Conservation (phyloP, 1,140 invertebrate species). For the Maconellicoccus hirsutus region DNA sequence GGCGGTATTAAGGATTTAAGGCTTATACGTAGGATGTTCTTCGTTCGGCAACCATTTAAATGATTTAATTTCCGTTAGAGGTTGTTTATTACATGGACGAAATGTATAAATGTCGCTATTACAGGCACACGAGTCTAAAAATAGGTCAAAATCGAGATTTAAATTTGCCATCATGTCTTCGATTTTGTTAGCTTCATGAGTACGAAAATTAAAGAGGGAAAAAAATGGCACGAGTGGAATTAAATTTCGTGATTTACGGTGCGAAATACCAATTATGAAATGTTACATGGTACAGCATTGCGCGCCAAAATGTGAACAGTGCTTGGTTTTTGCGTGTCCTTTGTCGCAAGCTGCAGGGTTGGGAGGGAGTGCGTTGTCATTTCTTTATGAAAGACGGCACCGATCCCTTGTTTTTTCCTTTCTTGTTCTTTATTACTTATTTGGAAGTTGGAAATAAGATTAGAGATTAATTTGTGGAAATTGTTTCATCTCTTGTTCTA, state of each 20-base stretch:
- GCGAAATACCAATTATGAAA: too few relatives aligned
- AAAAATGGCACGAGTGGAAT: too few relatives aligned
- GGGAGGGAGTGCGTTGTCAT: background rate
- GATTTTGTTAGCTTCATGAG: too few relatives aligned
- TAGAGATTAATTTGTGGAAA: slow-evolving; percentile 5
- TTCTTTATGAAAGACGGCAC: background rate
- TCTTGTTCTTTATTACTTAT: background rate
- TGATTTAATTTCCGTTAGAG: slow-evolving; percentile 4
- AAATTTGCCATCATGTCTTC: background rate
- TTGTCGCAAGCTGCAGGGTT: background rate
- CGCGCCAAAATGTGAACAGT: background rate
- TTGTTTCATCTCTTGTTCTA: background rate
- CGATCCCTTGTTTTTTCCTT: background rate
- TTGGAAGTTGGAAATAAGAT: background rate
- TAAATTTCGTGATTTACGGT: too few relatives aligned
- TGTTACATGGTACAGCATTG: background rate
- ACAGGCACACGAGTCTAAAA: background rate
- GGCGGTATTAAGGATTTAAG: too few relatives aligned
- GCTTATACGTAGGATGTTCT: background rate
- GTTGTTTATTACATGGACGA: background rate
- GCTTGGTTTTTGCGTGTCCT: background rate
- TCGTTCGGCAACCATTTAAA: background rate
- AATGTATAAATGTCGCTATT: background rate
- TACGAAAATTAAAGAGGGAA: too few relatives aligned
- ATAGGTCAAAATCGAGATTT: background rate